These are phyloP conservation scores for Galbula dea DNA, from an alignment of 2,113 vertebrate genomes.

Conservation along the genomic window DNA sequence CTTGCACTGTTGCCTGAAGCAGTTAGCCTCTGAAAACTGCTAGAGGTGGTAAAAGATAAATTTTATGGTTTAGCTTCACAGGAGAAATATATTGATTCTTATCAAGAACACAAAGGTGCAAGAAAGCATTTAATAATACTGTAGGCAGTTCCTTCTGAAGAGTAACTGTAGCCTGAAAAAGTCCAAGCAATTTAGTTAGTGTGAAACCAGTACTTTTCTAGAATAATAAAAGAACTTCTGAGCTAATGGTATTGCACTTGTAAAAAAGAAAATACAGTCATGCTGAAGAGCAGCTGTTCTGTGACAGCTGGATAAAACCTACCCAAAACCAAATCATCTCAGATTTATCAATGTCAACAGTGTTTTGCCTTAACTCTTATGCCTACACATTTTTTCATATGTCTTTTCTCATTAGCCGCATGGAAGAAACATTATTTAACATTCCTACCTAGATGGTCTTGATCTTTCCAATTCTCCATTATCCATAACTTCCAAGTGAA, in stretches of 20 bases:
- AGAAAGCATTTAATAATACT: not conserved
- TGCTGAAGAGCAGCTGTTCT: not conserved
- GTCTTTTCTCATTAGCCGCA: not conserved
- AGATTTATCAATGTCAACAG: not conserved
- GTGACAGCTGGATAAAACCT: not conserved
- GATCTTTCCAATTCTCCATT: not conserved
- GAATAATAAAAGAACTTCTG: not conserved
- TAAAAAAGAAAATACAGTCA: not conserved
- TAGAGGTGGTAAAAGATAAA: not conserved
- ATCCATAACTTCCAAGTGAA: not conserved
- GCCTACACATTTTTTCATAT: not conserved
- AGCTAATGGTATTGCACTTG: not conserved
- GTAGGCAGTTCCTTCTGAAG: not conserved
- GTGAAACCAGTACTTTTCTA: not conserved
- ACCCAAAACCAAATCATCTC: not conserved
- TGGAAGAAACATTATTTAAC: not conserved
- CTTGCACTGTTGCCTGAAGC: not conserved
- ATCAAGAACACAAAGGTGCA: not conserved
- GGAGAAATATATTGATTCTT: not conserved
- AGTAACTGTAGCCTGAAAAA: not conserved
- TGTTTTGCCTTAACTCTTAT: not conserved
- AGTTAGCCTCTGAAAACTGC: not conserved
- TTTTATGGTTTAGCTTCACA: not conserved
- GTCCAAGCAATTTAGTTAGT: not conserved
- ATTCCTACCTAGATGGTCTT: not conserved